Evolutionary conservation across 2,888 invertebrate species (phyloP), one percentile per base, ranked within the genome.

Genomic region (Lomographa bimaculata): DNA sequence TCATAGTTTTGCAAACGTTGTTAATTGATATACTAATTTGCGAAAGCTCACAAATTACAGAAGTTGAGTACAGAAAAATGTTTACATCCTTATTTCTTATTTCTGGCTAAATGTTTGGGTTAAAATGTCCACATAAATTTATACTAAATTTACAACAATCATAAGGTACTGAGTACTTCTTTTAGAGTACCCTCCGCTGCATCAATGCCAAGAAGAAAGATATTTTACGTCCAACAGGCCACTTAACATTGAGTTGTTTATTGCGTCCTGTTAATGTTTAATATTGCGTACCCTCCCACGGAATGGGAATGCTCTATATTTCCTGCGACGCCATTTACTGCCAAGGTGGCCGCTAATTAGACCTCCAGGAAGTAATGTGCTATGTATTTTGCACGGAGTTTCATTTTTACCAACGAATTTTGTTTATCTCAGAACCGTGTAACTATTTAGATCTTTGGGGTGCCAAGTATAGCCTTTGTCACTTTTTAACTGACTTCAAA

Each of bases 171-270:
- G n/a, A n/a, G n/a, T n/a, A n/a, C 29, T 25, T 28, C 41, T 41
- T 29, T 41, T 41, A 41, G 35, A 14, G 25, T 30, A 36, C 42
- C 40, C 45, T 47, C 26, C 41, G 48, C 44, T 50, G 54, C 54
- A 54, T 54, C 50, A 51, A 54, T 50, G 45, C 27, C 38, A 46
- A 28, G 43, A 24, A 38, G 50, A 51, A 24, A 38, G 50, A 51
- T 43, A 50, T 54, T 51, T 51, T 45, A 51, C 49, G 51, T 47
- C 45, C 44, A 35, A 43, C 47, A 54, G 50, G 50, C 54, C 50
- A 49, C 51, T 54, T 51, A 54, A 54, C 50, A 50, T 54, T 46
- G 51, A 54, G 51, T 51, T 51, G 54, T 54, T 54, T 54, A 54
- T 45, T 54, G 41, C 43, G 43, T 54, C 46, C 36, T 47, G 49